Conservation (phyloP, 1,140 invertebrate genomes). For the Drosophila punjabiensis region DNA sequence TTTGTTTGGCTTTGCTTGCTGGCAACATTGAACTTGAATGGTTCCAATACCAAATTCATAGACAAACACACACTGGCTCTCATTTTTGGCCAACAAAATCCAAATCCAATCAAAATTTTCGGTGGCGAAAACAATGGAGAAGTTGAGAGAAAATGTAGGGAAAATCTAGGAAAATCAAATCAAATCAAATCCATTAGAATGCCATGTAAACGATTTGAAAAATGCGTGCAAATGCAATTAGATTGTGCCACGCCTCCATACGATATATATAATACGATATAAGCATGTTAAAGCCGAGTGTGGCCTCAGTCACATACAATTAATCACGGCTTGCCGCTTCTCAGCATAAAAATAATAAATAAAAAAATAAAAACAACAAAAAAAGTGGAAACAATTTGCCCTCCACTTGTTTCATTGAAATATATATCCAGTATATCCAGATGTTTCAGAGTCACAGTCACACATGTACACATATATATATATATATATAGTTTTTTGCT, state of each 20-base stretch:
- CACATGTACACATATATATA: neutral
- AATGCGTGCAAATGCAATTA: constrained; percentile 59
- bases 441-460: constrained; percentile 14
- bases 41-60: constrained; percentile 26
- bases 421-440: constrained; percentile 26
- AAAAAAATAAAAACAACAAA: constrained; percentile 6
- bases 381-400: constrained; percentile 31
- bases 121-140: constrained; percentile 15
- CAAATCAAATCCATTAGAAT: constrained; percentile 43
- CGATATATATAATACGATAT: neutral
- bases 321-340: constrained; percentile 52
- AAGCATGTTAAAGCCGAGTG: neutral
- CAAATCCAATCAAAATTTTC: constrained; percentile 64
- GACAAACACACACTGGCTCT: constrained; percentile 11
- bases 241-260: constrained; percentile 23
- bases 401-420: constrained; percentile 43
- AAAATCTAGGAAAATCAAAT: constrained; percentile 4
- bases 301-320: constrained; percentile 41
- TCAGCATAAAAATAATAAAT: constrained; percentile 13
- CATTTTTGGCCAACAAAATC: constrained; percentile 31
- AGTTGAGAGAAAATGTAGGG: neutral
- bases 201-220: constrained; percentile 46
- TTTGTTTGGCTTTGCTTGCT: neutral
- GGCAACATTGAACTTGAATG: constrained; percentile 47
- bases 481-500: neutral